Base-by-base conservation (phyloP, 2,888 invertebrate species). In the Tetheella fluctuosa region DNA sequence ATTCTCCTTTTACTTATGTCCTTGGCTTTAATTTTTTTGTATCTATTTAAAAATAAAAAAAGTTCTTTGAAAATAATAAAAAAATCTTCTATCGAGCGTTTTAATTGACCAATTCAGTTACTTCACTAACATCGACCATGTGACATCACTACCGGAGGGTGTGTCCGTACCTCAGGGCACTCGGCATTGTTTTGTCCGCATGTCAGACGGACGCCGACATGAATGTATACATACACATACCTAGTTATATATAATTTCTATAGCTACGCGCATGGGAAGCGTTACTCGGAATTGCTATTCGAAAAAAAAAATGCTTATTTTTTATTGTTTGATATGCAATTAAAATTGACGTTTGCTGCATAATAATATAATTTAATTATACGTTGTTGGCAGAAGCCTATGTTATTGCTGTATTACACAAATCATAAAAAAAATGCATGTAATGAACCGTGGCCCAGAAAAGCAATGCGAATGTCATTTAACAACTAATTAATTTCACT, bases 181-280 rank as follows among this genome's bases (percentile, higher is more conserved):
- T 70, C 71, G 72, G 89, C 89, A 92, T 93, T 93, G 92, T 93
- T 90, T 90, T 87, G 91, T 89, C 86, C 81, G 89, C 88, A 86
- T 80, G 86, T 90, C 89, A 89, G 91, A 90, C 88, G 82, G 80
- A 79, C 77, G 80, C 86, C 85, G 84, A 83, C 84, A 73, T 80
- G 69, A 20, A 48, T 7, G n/a, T 20, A 20, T 10, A 74, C 66
- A 68, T 80, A 74, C 76, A 76, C 73, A 69, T 79, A 71, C 74
- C 67, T 73, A 71, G 74, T 67, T 72, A 68, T 70, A 67, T 73
- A 53, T 66, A 65, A 64, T 48, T 54, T 63, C 63, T 66, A 64
- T 60, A 59, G 52, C 57, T 25, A 61, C 66, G 58, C 64, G 64
- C 79, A 85, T 88, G 88, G 83, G 86, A 88, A 85, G 75, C 30